phyloP scores from a whole-genome alignment of 2,797 vertebrate species.

The Carduelis carduelis region DNA sequence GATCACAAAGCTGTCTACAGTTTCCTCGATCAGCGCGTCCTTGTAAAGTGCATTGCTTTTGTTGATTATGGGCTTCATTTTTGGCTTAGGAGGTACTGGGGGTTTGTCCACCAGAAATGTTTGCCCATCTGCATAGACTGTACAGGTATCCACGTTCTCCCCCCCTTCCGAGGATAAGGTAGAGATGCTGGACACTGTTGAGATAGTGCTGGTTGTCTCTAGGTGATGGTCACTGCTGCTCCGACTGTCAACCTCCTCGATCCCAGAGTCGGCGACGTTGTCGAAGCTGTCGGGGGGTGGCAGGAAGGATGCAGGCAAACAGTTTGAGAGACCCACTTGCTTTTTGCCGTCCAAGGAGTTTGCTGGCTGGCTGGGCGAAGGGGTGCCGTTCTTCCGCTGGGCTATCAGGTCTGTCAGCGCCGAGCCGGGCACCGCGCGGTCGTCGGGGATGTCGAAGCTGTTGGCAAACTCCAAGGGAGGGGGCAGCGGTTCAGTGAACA shows the following conservation, averaged over 20 bases:
- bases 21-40: constrained; percentile 89
- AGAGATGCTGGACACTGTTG: constrained; percentile 93
- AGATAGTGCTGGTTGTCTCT: constrained; percentile 97
- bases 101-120: constrained; percentile 91
- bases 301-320: constrained; percentile 84
- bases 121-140: constrained; percentile 91
- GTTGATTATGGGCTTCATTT: constrained; percentile 91
- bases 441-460: constrained; percentile 94
- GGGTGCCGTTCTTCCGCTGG: constrained; percentile 79
- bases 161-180: constrained; percentile 94
- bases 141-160: constrained; percentile 89
- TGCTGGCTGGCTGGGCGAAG: constrained; percentile 64
- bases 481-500: constrained; percentile 92
- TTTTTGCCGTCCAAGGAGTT: constrained; percentile 77
- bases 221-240: constrained; percentile 92
- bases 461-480: constrained; percentile 97
- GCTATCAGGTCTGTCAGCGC: constrained; percentile 82
- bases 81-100: constrained; percentile 95
- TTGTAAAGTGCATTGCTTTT: constrained; percentile 91
- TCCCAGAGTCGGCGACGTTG: constrained; percentile 88
- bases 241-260: constrained; percentile 92
- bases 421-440: constrained; percentile 73
- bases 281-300: constrained; percentile 86
- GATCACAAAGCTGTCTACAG: constrained; percentile 83
- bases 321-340: constrained; percentile 82